A percentile compares a stretch with the other conserved stretches of the same genome.
Evolutionary conservation across 2,888 invertebrate genomes (phyloP).

Genomic region (Litoditis marina): DNA sequence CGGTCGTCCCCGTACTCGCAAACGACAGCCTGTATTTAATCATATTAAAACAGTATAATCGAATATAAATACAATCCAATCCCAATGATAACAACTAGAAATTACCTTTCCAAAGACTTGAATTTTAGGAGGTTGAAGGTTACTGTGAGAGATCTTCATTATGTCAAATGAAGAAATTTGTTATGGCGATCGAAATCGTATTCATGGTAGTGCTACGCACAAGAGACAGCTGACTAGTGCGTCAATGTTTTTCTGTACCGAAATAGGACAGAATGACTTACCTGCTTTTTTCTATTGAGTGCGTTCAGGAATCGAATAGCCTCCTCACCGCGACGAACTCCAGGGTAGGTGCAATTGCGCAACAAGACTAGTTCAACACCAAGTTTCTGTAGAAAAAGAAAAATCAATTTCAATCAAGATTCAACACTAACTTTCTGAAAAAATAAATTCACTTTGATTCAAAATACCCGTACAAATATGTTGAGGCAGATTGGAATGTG

Average conservation of each 20-base stretch:
- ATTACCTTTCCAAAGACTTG: too few relatives aligned
- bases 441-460: too few relatives aligned
- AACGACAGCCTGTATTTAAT: conserved; percentile 29
- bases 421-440: too few relatives aligned
- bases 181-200: background rate
- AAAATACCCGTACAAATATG: too few relatives aligned
- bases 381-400: conserved; percentile 26
- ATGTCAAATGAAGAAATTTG: too few relatives aligned
- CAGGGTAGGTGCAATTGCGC: conserved; percentile 44
- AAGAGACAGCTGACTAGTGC: background rate
- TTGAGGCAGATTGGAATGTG: too few relatives aligned
- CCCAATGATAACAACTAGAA: too few relatives aligned
- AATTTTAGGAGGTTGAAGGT: too few relatives aligned
- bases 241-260: background rate
- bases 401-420: too few relatives aligned
- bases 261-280: background rate
- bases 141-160: too few relatives aligned
- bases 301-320: conserved; percentile 41
- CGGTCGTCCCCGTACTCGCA: conserved; percentile 48
- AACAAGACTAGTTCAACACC: conserved; percentile 45
- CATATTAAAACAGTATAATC: background rate
- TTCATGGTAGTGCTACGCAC: background rate
- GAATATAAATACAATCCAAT: too few relatives aligned
- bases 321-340: conserved; percentile 35
- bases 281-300: conserved; percentile 43